Conservation (phyloP, 1,140 invertebrate species). For the Lepidotrigona ventralis region DNA sequence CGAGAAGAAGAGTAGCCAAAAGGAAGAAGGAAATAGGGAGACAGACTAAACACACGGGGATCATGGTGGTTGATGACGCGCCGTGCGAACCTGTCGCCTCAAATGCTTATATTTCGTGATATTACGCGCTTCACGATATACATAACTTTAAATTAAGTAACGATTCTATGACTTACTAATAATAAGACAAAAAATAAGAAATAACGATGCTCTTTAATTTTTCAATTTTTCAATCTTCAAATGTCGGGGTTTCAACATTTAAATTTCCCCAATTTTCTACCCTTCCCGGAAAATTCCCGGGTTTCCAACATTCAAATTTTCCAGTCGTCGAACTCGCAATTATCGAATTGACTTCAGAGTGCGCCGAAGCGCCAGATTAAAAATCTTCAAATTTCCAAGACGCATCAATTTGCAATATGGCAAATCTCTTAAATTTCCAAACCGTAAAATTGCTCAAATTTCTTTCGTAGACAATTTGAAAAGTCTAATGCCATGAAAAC, state of each 20-base stretch:
- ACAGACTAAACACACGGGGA: slow-evolving; percentile 2
- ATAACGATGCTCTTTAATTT: too few species aligned
- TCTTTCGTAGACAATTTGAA: neutral
- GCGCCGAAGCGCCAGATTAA: too few species aligned
- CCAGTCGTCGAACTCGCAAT: too few species aligned
- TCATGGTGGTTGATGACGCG: slow-evolving; percentile 13
- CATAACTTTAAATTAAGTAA: neutral
- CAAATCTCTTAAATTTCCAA: neutral
- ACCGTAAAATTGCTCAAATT: neutral
- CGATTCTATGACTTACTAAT: too few species aligned
- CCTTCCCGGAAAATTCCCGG: too few species aligned
- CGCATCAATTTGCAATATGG: too few species aligned
- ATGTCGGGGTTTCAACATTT: too few species aligned
- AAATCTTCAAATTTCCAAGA: neutral
- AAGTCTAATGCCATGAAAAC: neutral
- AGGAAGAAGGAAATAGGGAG: neutral
- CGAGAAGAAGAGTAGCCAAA: neutral
- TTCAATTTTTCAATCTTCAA: too few species aligned
- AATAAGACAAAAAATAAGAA: too few species aligned
- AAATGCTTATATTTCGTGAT: neutral
- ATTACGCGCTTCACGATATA: neutral
- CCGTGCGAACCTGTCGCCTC: neutral
- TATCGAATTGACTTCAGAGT: too few species aligned
- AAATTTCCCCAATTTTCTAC: too few species aligned
- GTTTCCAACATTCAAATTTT: too few species aligned